phyloP scores from a whole-genome alignment of 2,113 vertebrate species.

The Phainopepla nitens region DNA sequence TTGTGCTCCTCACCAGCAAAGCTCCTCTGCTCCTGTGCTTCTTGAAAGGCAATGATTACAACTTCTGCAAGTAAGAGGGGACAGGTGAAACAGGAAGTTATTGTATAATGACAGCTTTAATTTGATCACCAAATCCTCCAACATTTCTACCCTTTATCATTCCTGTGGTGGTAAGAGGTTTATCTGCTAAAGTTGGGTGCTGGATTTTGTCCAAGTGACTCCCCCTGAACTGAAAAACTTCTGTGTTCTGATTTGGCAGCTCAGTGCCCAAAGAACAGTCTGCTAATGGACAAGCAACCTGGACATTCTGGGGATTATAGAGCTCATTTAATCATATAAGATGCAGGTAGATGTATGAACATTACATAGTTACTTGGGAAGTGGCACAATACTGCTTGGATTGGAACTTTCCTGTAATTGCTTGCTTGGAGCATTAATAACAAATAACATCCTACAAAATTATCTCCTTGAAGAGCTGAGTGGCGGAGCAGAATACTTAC shows the following conservation, averaged over 20 bases:
- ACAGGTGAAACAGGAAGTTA: not conserved
- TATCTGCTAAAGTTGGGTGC: not conserved
- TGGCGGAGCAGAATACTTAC: not conserved
- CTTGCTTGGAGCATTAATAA: not conserved
- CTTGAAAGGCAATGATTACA: not conserved
- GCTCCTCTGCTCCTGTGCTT: not conserved
- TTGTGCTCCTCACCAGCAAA: not conserved
- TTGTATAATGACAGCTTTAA: not conserved
- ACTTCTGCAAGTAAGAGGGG: not conserved
- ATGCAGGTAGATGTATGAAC: not conserved
- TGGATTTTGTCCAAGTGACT: not conserved
- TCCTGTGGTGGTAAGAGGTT: not conserved
- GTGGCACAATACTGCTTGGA: not conserved
- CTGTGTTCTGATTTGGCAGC: not conserved
- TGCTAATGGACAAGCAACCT: conserved; percentile 21
- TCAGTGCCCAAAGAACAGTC: not conserved
- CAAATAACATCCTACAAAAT: conserved; percentile 21
- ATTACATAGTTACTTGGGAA: not conserved
- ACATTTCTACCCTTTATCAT: not conserved
- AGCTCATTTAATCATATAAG: conserved; percentile 5
- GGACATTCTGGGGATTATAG: not conserved
- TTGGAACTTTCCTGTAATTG: conserved; percentile 6
- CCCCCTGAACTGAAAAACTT: conserved; percentile 25
- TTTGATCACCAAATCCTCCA: not conserved
- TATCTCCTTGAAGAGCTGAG: not conserved